These are phyloP conservation scores for Eueremaeus valkanovi DNA, from an alignment of 2,888 invertebrate genomes.

Conservation along the genomic window DNA sequence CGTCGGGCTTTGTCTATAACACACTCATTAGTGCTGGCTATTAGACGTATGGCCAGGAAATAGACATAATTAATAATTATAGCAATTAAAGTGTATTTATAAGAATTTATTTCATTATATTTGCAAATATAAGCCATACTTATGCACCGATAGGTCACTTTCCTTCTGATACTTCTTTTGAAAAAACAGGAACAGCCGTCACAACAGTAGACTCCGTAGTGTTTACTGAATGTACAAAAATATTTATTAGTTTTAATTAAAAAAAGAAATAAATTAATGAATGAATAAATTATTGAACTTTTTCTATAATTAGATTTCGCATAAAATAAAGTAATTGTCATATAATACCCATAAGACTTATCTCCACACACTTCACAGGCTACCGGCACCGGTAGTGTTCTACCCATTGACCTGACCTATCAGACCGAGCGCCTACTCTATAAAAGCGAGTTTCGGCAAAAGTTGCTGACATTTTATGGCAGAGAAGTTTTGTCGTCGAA, in stretches of 20 bases:
- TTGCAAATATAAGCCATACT: slow-evolving; percentile 56
- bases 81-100: background rate
- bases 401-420: slow-evolving; percentile 51
- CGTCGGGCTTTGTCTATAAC: slow-evolving; percentile 72
- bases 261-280: slow-evolving; percentile 6
- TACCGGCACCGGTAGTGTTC: slow-evolving; percentile 63
- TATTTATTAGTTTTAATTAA: background rate
- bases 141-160: slow-evolving; percentile 70
- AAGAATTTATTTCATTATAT: background rate
- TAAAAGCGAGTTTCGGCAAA: background rate
- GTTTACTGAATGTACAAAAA: slow-evolving; percentile 56
- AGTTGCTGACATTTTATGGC: slow-evolving; percentile 18
- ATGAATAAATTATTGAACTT: background rate
- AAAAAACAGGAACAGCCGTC: slow-evolving; percentile 88
- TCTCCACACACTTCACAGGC: slow-evolving; percentile 76
- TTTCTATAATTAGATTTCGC: background rate
- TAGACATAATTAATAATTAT: no score
- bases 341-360: slow-evolving; percentile 63
- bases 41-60: no score
- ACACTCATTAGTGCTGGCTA: slow-evolving; percentile 69
- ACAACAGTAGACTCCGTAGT: slow-evolving; percentile 77
- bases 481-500: background rate
- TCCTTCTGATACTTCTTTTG: slow-evolving; percentile 72
- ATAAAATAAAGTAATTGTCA: background rate
- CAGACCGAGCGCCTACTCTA: background rate